Percentiles rank a stretch among this genome's conserved stretches.
Evolutionary conservation across 2,113 vertebrate genomes (phyloP).

Genomic region (Peromyscus maniculatus): DNA sequence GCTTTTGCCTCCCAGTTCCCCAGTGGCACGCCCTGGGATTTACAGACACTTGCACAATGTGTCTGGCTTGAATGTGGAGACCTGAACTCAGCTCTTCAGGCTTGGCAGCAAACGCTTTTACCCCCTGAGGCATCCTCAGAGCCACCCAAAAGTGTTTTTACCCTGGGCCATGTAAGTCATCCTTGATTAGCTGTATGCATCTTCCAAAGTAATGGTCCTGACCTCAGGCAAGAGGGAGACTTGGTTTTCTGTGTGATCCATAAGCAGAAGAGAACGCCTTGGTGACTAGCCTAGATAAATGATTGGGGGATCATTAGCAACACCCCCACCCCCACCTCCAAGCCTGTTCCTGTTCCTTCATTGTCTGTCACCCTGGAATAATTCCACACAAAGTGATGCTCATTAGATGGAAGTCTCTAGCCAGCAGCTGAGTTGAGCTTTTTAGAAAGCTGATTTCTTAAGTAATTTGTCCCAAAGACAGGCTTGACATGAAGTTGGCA

Average conservation of each 20-base stretch:
- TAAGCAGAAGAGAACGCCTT: neutral
- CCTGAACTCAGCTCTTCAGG: neutral
- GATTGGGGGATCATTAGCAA: constrained; percentile 56
- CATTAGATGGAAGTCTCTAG: constrained; percentile 66
- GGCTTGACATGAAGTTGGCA: constrained; percentile 73
- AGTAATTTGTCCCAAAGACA: constrained; percentile 80
- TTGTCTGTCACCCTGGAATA: constrained; percentile 66
- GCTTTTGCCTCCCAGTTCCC: neutral
- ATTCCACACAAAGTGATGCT: constrained; percentile 64
- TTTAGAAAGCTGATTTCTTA: constrained; percentile 72
- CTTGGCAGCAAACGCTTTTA: neutral
- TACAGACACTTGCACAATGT: neutral
- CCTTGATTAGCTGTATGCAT: neutral
- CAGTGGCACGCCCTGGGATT: neutral
- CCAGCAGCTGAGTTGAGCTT: constrained; percentile 70
- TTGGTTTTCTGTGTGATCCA: neutral
- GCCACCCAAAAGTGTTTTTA: neutral
- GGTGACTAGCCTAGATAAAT: constrained; percentile 46
- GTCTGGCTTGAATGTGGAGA: too few relatives aligned
- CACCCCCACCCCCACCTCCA: neutral
- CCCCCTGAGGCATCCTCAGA: neutral
- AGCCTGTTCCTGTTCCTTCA: constrained; percentile 53
- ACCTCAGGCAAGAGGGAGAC: accelerated
- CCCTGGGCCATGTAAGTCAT: neutral
- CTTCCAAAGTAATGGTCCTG: neutral